Base-by-base conservation (phyloP, 1,140 invertebrate species). In the Macrocentrus cingulum region DNA sequence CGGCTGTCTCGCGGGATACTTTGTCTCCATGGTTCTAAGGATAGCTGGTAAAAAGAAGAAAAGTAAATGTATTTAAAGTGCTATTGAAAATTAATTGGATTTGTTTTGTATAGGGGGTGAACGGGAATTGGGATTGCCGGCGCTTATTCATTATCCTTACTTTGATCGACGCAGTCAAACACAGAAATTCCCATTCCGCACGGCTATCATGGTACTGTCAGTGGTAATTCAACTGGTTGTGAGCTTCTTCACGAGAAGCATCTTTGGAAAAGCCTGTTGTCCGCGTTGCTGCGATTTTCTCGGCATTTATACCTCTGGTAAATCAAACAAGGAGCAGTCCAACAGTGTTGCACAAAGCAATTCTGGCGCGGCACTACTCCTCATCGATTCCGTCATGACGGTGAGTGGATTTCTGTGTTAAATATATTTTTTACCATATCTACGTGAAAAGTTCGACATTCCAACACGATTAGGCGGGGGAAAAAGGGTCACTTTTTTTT, bases 1-100 rank as follows among this genome's bases (percentile, higher is more conserved):
- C 65, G 91, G 91, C 4, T 91, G 89, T 18, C 74, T 92, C 2
- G 76, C 81, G 2, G 84, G 83, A 16, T 90, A 88, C 67, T 69
- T 85, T 8, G 72, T 87, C 9, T 89, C 88, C 1, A 66, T 91
- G 19, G 64, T 86, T 37, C 72, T 91, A 25, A 79, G 91, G 7
- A 73, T 91, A 4, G 76, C 85, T 4, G 88, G 88, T 80, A 66
- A 69, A 65, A 58, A 58, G 18, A 57, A 22, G 32, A 15, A n/a
- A 8, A 44, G 23, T 54, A 36, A 39, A 44, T 32, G 6, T 41
- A 18, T 6, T 48, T 37, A 15, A 39, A n/a, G n/a, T n/a, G n/a
- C n/a, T n/a, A n/a, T n/a, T n/a, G n/a, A n/a, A n/a, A n/a, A n/a
- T n/a, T n/a, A n/a, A n/a, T n/a, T n/a, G n/a, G n/a, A n/a, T n/a